Percentiles rank a stretch among this genome's conserved stretches.
These are phyloP conservation scores for Trichoplusia ni DNA, from an alignment of 1,140 invertebrate genomes.

Conservation along the genomic window DNA sequence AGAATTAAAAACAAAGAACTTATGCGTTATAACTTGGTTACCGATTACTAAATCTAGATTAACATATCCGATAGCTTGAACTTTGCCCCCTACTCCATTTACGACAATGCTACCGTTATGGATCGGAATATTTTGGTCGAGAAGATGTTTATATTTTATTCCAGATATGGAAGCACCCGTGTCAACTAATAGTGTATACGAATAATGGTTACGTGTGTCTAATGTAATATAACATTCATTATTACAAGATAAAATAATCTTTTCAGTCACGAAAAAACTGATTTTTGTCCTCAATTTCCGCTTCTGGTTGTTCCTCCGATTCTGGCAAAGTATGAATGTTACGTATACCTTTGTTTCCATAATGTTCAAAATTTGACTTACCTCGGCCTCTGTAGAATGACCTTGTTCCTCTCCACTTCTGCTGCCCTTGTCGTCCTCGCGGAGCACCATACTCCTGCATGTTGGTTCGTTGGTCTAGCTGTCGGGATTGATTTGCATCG, in stretches of 20 bases:
- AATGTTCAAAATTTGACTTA: background rate
- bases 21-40: constrained; percentile 25
- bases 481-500: background rate
- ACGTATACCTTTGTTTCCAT: background rate
- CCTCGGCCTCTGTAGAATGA: background rate
- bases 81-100: constrained; percentile 40
- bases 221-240: background rate
- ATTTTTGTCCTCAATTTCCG: background rate
- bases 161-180: constrained; percentile 38
- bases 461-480: background rate
- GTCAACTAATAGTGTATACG: constrained; percentile 27
- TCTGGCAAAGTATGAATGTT: constrained; percentile 34
- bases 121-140: constrained; percentile 31
- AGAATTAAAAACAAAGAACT: constrained; percentile 40
- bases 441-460: background rate
- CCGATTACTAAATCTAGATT: constrained; percentile 28
- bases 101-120: constrained; percentile 29
- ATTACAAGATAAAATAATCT: constrained; percentile 13
- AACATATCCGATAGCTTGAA: constrained; percentile 34
- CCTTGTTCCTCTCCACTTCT: background rate
- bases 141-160: constrained; percentile 34
- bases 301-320: background rate
- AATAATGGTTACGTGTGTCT: background rate
- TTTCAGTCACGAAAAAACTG: constrained; percentile 36
- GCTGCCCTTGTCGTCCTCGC: background rate